A percentile compares a stretch with the other conserved stretches of the same genome.
These are phyloP conservation scores for Cataglyphis rosenhaueri DNA, from an alignment of 2,888 invertebrate genomes.

Conservation along the genomic window DNA sequence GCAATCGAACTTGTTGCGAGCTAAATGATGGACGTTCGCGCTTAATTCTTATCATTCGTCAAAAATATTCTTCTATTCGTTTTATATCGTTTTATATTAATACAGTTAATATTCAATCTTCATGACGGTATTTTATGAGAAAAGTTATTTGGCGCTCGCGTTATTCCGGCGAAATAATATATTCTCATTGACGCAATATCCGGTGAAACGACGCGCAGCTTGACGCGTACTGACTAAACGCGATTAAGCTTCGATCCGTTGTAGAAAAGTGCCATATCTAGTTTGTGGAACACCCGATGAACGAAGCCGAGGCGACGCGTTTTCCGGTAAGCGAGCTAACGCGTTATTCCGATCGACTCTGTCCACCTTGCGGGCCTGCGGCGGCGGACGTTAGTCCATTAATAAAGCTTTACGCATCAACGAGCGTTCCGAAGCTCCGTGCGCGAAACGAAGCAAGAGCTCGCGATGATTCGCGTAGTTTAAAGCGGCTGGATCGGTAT, in stretches of 20 bases:
- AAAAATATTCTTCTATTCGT: background rate
- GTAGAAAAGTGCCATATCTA: conserved; percentile 68
- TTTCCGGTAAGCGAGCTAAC: conserved; percentile 71
- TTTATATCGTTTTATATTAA: background rate
- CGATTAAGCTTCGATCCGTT: conserved; percentile 69
- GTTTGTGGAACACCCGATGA: conserved; percentile 47
- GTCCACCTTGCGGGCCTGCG: conserved; percentile 63
- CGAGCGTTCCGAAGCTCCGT: conserved; percentile 34
- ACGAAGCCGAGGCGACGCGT: conserved; percentile 31
- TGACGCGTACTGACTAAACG: conserved; percentile 63
- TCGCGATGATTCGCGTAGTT: conserved; percentile 49
- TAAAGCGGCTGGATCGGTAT: conserved; percentile 66
- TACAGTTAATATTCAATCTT: background rate
- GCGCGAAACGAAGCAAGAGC: conserved; percentile 50
- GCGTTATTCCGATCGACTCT: conserved; percentile 57
- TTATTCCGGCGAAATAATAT: background rate
- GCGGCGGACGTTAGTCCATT: conserved; percentile 63
- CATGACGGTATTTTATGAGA: background rate
- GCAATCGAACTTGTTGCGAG: background rate
- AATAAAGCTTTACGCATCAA: conserved; percentile 65
- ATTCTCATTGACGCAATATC: conserved; percentile 52
- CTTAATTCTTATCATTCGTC: background rate
- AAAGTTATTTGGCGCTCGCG: background rate
- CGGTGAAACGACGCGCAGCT: conserved; percentile 58
- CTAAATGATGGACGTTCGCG: background rate